These are phyloP conservation scores for Ambastaia sidthimunki DNA, from an alignment of 2,797 vertebrate species.

Conservation along the genomic window DNA sequence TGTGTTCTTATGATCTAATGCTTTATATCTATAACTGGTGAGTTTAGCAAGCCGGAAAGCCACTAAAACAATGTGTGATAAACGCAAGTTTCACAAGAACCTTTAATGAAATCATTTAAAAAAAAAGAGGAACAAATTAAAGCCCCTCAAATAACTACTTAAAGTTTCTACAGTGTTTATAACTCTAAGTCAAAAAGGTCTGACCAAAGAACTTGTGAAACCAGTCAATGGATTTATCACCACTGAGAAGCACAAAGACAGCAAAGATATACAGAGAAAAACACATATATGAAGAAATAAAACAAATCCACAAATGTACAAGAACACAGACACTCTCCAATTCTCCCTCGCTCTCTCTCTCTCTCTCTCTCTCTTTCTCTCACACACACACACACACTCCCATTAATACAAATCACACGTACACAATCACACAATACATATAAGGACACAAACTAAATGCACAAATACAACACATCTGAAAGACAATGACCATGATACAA, in stretches of 20 bases:
- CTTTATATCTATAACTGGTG: slow-evolving; percentile 42
- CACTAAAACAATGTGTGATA: slow-evolving; percentile 57
- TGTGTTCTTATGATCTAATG: slow-evolving; percentile 55
- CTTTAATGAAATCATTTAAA: not conserved
- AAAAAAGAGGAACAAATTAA: not conserved
- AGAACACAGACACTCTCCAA: slow-evolving; percentile 16
- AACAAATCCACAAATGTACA: slow-evolving; percentile 17
- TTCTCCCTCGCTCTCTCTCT: not conserved
- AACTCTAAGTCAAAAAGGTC: not conserved
- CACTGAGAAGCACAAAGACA: slow-evolving; percentile 48
- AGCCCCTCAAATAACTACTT: not conserved
- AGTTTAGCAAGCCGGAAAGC: slow-evolving; percentile 52
- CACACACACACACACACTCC: slow-evolving; percentile 11
- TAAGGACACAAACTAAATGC: slow-evolving; percentile 33
- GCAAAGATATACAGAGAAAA: slow-evolving; percentile 44
- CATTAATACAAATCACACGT: slow-evolving; percentile 1
- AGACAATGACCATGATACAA: slow-evolving; percentile 54
- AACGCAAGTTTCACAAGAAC: slow-evolving; percentile 65
- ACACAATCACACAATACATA: slow-evolving; percentile 46
- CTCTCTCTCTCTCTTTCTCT: not conserved
- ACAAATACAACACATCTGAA: slow-evolving; percentile 38
- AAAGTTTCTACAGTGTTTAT: not conserved
- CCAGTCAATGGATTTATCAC: slow-evolving; percentile 38
- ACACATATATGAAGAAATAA: slow-evolving; percentile 25
- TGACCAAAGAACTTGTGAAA: slow-evolving; percentile 65